Base-by-base conservation (phyloP, 2,888 invertebrate genomes). In the Liopterus haemorrhoidalis region DNA sequence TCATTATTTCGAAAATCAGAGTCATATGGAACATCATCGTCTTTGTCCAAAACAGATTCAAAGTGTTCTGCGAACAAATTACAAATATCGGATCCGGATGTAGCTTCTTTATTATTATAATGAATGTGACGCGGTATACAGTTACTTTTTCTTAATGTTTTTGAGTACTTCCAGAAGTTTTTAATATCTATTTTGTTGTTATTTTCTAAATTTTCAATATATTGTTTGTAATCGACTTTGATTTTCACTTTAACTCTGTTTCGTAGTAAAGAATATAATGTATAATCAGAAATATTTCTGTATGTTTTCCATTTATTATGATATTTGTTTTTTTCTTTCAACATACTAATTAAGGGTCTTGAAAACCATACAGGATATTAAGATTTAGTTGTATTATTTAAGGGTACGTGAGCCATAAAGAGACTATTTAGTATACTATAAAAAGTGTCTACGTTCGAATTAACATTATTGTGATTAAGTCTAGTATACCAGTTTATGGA, bases 31-130 rank as follows among this genome's bases (percentile, higher is more conserved):
- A n/a, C n/a, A n/a, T n/a, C n/a, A n/a, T n/a, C n/a, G n/a, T n/a
- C n/a, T n/a, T n/a, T n/a, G n/a, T n/a, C n/a, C n/a, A n/a, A 40
- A 11, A 30, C 30, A 28, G 40, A 38, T 28, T 30, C 28, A 12
- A 40, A 40, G n/a, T 30, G 20, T 20, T 40, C 30, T 20, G 40
- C 40, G 30, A 40, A 40, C 6, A 28, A 12, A 30, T 40, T 40
- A 20, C 18, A 6, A 11, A 20, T 19, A 12, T 40, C 40, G 4
- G 15, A 5, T 6, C 30, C 30, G 12, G 19, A 20, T 11, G 11
- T 12, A 30, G 40, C 30, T 18, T 30, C 40, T 8, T 11, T 16
- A 30, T 40, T 15, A 20, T 3, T 6, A 12, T 20, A 40, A 30
- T 30, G 30, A 12, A 40, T 11, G 9, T n/a, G 19, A n/a, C 15